Base-by-base conservation (phyloP, 2,888 invertebrate genomes). In the Bhutanitis thaidina region DNA sequence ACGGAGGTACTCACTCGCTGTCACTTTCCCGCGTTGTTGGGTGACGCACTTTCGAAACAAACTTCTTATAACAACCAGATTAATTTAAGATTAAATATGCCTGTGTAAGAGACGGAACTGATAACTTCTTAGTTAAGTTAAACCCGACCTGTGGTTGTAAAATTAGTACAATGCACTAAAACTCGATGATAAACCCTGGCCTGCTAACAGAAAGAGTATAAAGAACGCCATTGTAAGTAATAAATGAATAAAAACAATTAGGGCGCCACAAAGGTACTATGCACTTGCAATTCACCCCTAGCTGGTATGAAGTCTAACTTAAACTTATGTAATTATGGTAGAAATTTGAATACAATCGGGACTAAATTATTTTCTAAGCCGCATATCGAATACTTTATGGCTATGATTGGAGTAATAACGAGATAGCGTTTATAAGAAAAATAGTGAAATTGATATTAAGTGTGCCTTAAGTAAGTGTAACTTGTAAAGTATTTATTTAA, bases 241-340 rank as follows among this genome's bases (percentile, higher is more conserved):
- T 86, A 85, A 85, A 86, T 80, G 80, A 77, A 85, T 86, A 84
- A 84, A 85, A 85, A 84, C 81, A 85, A 83, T 83, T 80, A 81
- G 69, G 61, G 53, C 52, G 57, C 43, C 54, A 65, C 80, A 59
- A 76, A 64, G 48, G 61, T 48, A 29, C 7, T 37, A 45, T 57
- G 54, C 69, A 49, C 39, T 40, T 34, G 7, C 14, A 45, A 35
- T 8, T 41, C 37, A 27, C 47, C 25, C 39, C 38, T 34, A 52
- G 50, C 45, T 47, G 27, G 39, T 43, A 46, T 12, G 40, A 43
- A 34, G 15, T 37, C 49, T 25, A 36, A 34, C 47, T 45, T 64
- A 66, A 65, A 38, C 0, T 1, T 9, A 32, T 39, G 1, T 48
- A 0, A 1, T 16, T 64, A 72, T 59, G 58, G 62, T 61, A 34